Evolutionary conservation across 1,140 invertebrate genomes (phyloP).

Genomic region (Pomacea maculata): DNA sequence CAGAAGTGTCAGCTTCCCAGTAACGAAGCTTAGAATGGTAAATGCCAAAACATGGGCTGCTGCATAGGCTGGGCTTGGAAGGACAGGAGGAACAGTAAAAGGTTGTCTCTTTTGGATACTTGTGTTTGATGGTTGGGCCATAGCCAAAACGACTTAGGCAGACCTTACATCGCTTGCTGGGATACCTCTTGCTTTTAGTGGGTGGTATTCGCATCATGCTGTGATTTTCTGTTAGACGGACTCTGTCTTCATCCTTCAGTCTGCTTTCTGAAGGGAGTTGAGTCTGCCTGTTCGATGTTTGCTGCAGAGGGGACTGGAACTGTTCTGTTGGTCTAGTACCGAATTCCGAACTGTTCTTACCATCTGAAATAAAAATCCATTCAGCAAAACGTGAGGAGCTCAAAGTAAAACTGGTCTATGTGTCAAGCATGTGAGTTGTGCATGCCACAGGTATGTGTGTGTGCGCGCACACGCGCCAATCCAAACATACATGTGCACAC

Average conservation of each 20-base stretch:
- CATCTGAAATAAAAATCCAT: too few species aligned
- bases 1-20: neutral
- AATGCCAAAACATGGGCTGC: slow-evolving; percentile 14
- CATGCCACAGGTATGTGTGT: too few species aligned
- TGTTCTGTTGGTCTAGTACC: too few species aligned
- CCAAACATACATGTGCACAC: too few species aligned
- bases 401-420: too few species aligned
- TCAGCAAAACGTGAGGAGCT: too few species aligned
- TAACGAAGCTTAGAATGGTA: slow-evolving; percentile 19
- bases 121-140: neutral
- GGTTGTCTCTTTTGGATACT: slow-evolving; percentile 17
- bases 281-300: too few species aligned
- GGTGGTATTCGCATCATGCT: slow-evolving; percentile 2
- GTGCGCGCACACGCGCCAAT: too few species aligned
- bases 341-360: too few species aligned
- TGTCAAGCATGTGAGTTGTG: too few species aligned
- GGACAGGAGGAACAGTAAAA: slow-evolving; percentile 15
- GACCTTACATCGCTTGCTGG: slow-evolving; percentile 21
- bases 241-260: neutral
- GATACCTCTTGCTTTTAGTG: slow-evolving; percentile 16
- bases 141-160: slow-evolving; percentile 8
- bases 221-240: slow-evolving; percentile 17
- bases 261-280: slow-evolving; percentile 8
- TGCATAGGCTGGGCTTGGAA: slow-evolving; percentile 20
- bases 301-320: too few species aligned